Conservation (phyloP, 2,113 vertebrate species). For the Phoenicopterus ruber region DNA sequence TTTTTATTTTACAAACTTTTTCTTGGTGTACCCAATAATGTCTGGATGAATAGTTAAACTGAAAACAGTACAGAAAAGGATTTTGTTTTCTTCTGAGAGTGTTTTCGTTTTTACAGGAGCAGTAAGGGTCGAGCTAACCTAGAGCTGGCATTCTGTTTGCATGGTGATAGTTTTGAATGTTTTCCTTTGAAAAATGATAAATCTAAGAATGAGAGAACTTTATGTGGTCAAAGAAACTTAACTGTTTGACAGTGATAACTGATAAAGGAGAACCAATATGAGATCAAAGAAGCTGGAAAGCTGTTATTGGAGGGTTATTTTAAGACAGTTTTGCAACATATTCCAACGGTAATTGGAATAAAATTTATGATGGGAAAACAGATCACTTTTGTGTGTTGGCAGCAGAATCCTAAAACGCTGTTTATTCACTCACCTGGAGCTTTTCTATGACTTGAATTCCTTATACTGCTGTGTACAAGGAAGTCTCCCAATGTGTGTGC, state of each 20-base stretch:
- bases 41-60: neutral
- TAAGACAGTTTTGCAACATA: neutral
- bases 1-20: neutral
- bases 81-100: neutral
- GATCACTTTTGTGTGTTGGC: neutral
- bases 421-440: neutral
- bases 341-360: neutral
- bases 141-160: neutral
- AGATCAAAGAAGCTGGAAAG: constrained; percentile 4
- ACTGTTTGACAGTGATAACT: constrained; percentile 1
- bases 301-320: neutral
- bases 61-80: neutral
- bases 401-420: neutral
- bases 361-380: neutral
- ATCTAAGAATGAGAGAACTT: neutral
- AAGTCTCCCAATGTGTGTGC: neutral
- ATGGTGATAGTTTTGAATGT: neutral
- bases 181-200: constrained; percentile 1
- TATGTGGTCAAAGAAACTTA: neutral
- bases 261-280: neutral
- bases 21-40: neutral
- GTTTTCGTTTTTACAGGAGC: neutral
- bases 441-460: neutral
- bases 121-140: neutral
- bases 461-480: neutral